phyloP scores from a whole-genome alignment of 2,797 vertebrate genomes.

The Sciurus carolinensis region DNA sequence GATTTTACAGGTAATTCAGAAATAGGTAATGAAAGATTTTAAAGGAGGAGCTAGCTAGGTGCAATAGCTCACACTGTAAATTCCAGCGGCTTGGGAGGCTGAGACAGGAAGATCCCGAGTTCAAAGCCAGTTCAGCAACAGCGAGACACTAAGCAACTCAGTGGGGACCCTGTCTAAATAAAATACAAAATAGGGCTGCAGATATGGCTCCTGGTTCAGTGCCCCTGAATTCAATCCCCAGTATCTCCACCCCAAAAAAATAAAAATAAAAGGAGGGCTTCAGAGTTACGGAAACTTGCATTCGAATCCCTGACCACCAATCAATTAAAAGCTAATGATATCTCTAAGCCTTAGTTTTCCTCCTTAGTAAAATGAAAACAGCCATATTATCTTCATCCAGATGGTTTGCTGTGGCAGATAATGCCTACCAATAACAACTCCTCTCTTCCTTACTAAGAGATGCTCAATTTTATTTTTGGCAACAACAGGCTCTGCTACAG shows the following conservation, averaged over 20 bases:
- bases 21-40: not conserved
- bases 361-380: not conserved
- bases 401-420: not conserved
- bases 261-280: no score
- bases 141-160: no score
- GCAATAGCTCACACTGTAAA: no score
- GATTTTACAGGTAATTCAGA: not conserved
- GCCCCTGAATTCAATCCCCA: no score
- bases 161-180: no score
- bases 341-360: not conserved
- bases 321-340: conserved; percentile 24
- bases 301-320: conserved; percentile 17
- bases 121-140: no score
- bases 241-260: no score
- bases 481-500: not conserved
- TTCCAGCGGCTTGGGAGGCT: no score
- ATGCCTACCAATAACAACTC: not conserved
- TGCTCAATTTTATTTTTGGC: conserved; percentile 20
- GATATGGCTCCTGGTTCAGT: no score
- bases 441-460: not conserved
- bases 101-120: no score
- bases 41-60: not conserved
- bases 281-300: not conserved
- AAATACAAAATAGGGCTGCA: no score
- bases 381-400: not conserved